Evolutionary conservation across 2,113 vertebrate genomes (phyloP).

Genomic region (Sinocyclocheilus anophthalmus): DNA sequence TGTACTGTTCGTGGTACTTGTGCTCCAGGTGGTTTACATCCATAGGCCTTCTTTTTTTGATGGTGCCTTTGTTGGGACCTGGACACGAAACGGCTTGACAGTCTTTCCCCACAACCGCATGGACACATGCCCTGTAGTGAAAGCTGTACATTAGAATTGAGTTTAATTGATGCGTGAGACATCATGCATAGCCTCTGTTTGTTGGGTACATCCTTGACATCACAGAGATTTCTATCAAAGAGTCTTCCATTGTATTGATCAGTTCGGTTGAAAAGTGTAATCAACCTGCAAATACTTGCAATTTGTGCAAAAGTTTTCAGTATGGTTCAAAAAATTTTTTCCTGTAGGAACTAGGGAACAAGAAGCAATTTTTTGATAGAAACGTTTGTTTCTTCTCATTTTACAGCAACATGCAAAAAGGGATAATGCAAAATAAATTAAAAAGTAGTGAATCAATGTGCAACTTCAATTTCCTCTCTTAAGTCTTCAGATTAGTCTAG

Average conservation of each 20-base stretch:
- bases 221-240: not conserved
- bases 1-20: too few relatives aligned
- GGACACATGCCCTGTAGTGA: too few relatives aligned
- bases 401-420: not conserved
- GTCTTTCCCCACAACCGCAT: too few relatives aligned
- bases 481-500: not conserved
- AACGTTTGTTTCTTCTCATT: not conserved
- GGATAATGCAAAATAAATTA: not conserved
- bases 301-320: not conserved
- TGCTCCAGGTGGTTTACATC: too few relatives aligned
- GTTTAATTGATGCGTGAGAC: too few relatives aligned
- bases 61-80: too few relatives aligned
- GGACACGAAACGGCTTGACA: too few relatives aligned
- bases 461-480: not conserved
- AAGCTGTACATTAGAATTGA: too few relatives aligned
- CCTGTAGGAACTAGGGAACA: not conserved
- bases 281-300: not conserved
- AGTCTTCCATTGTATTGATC: not conserved
- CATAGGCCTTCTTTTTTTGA: too few relatives aligned
- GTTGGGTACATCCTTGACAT: not conserved
- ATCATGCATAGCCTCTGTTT: not conserved
- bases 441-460: not conserved
- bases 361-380: not conserved
- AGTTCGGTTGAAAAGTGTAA: not conserved
- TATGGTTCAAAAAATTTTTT: not conserved